Base-by-base conservation (phyloP, 2,888 invertebrate genomes). In the Sisyra nigra region DNA sequence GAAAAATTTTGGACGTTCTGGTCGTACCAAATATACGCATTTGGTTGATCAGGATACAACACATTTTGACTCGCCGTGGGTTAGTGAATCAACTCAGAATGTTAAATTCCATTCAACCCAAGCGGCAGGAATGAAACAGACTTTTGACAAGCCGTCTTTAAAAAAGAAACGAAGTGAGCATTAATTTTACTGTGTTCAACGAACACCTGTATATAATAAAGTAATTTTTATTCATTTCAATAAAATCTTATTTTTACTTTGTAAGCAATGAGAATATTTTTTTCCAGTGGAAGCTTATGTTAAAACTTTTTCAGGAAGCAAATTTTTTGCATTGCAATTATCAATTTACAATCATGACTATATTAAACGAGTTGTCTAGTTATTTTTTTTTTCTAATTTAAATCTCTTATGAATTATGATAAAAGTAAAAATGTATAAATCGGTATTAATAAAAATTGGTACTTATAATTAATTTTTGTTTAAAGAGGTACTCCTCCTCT, bases 11-110 rank as follows among this genome's bases (percentile, higher is more conserved):
- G 98, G 98, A 9, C 80, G 97, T 2, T 96, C 97, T 41, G 97
- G 97, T 4, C 77, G 98, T 42, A 97, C 98, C 0, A 99, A 99
- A 58, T 98, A 98, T 65, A 98, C 98, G 0, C 98, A 98, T 66
- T 69, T 98, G 56, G 96, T 98, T 0, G 97, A 96, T 63, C 98
- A 99, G 62, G 98, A 98, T 58, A 98, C 97, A 0, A 98, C 98
- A 0, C 87, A 89, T 57, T 93, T 93, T 55, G 94, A 97, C 58
- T 93, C 94, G 0, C 92, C 96, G 0, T 98, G 98, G 98, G 83
- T 86, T 47, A 81, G 83, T 8, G 94, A 96, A 56, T 88, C 89
- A 0, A 72, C 84, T 1, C 84, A 84, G 58, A 91, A 87, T 59
- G 66, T 85, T 35, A 91, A 91, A 61, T 91, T 91, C 55, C 80